Base-by-base conservation (phyloP, 1,140 invertebrate species). In the Drosophila tsacasi region DNA sequence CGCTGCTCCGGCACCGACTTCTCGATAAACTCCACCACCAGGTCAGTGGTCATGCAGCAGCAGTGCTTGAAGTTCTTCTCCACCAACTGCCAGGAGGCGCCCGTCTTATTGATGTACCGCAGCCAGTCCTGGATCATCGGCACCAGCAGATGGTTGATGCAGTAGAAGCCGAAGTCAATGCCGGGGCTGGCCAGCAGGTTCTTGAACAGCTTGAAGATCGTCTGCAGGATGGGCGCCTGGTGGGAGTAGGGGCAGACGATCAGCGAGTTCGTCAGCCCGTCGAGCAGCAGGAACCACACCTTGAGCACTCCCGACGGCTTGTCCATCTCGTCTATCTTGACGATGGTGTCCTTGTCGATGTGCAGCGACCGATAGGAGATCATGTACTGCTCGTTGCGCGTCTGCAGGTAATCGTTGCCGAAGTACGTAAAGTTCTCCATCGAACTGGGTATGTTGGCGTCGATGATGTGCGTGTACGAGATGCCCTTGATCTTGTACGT, bases 41-140 rank as follows among this genome's bases (percentile, higher is more conserved):
- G 94, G 90, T 99, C 98, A 6, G 97, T 97, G 27, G 97, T 96
- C 81, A 98, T 95, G 15, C 98, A 98, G 91, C 97, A 98, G 83
- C 97, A 98, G 84, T 98, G 97, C 91, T 98, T 98, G 84, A 98
- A 99, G 92, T 98, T 98, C 46, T 96, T 95, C 76, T 96, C 96
- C 74, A 96, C 95, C 47, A 95, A 95, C 78, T 96, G 96, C 95
- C 96, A 96, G 39, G 95, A 94, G 76, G 94, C 94, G 76, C 94
- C 94, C 2, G 95, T 95, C 67, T 95, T 95, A 65, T 95, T 94
- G 58, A 96, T 95, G 87, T 97, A 96, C 12, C 97, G 94, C 50
- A 98, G 92, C 98, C 98, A 98, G 76, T 96, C 96, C 94, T 99
- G 98, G 15, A 98, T 96, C 93, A 97, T 97, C 1, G 98, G 97